Percentiles rank a stretch among this genome's conserved stretches.
These are phyloP conservation scores for Lasius platythorax DNA, from an alignment of 2,888 invertebrate genomes.

Conservation along the genomic window DNA sequence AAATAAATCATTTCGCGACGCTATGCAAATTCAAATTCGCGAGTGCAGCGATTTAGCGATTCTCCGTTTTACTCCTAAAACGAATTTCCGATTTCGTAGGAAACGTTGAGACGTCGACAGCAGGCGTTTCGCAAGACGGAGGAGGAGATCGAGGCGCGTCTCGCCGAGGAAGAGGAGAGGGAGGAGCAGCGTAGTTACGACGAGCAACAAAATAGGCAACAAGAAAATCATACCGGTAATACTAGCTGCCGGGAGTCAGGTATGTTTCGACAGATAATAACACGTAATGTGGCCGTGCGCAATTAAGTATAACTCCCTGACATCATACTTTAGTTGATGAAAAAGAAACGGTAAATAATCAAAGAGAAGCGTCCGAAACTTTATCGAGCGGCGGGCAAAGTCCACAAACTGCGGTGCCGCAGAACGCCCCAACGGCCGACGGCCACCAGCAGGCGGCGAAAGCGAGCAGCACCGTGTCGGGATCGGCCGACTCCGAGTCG, in stretches of 20 bases:
- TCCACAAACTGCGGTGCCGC: slow-evolving; percentile 74
- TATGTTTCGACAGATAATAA: slow-evolving; percentile 78
- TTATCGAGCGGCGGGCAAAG: slow-evolving; percentile 82
- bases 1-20: not conserved
- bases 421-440: slow-evolving; percentile 69
- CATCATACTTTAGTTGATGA: slow-evolving; percentile 84
- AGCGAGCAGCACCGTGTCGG: slow-evolving; percentile 74
- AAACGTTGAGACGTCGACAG: slow-evolving; percentile 89
- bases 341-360: slow-evolving; percentile 84
- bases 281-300: slow-evolving; percentile 52
- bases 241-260: slow-evolving; percentile 83
- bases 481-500: slow-evolving; percentile 74
- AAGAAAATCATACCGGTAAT: slow-evolving; percentile 84
- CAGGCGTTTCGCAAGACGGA: slow-evolving; percentile 91
- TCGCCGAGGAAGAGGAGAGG: slow-evolving; percentile 89
- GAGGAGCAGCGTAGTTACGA: slow-evolving; percentile 78
- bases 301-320: slow-evolving; percentile 72
- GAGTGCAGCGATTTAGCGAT: too few species aligned
- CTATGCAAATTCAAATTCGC: too few species aligned
- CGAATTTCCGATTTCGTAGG: slow-evolving; percentile 83
- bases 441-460: slow-evolving; percentile 59
- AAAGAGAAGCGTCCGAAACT: slow-evolving; percentile 83
- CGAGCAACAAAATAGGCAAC: slow-evolving; percentile 67
- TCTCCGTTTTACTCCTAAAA: not conserved
- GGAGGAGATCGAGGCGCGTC: slow-evolving; percentile 91